phyloP scores from a whole-genome alignment of 2,888 invertebrate species.

The Mesorhabditis spiculigera region DNA sequence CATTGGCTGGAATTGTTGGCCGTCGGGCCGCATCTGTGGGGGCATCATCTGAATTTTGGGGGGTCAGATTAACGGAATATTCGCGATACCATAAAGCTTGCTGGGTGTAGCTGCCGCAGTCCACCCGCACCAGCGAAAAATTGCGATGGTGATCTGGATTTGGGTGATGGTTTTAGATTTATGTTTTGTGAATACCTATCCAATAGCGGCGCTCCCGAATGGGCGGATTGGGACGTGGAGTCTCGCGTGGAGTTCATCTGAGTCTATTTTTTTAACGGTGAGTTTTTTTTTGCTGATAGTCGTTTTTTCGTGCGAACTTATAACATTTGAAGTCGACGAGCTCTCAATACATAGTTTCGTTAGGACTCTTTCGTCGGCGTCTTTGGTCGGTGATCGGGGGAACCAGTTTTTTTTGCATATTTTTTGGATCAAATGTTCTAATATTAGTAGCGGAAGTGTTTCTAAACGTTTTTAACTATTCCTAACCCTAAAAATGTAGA shows the following conservation, averaged over 20 bases:
- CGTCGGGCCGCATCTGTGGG: too few species aligned
- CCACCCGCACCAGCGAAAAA: not conserved
- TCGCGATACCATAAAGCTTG: not conserved
- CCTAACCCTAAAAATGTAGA: too few species aligned
- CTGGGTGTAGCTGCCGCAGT: not conserved
- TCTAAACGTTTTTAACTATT: too few species aligned
- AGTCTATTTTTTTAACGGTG: not conserved
- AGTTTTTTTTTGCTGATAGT: too few species aligned
- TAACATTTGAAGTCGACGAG: too few species aligned
- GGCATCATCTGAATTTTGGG: not conserved
- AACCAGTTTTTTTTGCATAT: too few species aligned
- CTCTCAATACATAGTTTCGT: too few species aligned
- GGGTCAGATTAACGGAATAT: not conserved
- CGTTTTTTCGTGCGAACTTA: too few species aligned
- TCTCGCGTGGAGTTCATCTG: conserved; percentile 3
- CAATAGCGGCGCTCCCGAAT: not conserved
- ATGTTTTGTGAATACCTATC: not conserved
- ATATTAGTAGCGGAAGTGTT: too few species aligned
- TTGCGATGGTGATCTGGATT: not conserved
- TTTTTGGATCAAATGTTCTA: too few species aligned
- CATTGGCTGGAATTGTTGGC: not conserved
- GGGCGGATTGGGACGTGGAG: not conserved
- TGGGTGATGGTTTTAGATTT: not conserved
- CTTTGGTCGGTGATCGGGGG: too few species aligned
- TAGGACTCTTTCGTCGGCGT: too few species aligned